Evolutionary conservation across 2,888 invertebrate species (phyloP).

Genomic region (Brachylomia viminalis): DNA sequence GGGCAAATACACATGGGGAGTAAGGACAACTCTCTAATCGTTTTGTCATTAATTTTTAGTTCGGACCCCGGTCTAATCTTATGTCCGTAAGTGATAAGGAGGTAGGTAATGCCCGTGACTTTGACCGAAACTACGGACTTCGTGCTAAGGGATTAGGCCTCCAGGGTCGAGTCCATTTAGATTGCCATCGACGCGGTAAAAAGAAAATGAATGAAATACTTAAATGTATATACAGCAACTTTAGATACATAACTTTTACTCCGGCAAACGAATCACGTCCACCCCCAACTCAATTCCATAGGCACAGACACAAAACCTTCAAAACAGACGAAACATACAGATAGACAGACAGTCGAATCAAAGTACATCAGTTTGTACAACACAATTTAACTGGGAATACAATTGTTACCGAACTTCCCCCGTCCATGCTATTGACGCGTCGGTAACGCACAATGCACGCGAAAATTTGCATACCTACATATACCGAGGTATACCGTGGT

Average conservation of each 20-base stretch:
- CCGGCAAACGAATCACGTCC: not conserved
- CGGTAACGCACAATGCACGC: constrained; percentile 75
- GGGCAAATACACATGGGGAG: too few relatives aligned
- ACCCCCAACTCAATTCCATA: constrained; percentile 5
- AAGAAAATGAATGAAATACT: too few relatives aligned
- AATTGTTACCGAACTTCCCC: constrained; percentile 77
- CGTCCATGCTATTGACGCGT: constrained; percentile 70
- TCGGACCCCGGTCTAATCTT: too few relatives aligned
- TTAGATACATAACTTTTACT: not conserved
- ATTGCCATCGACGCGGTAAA: too few relatives aligned
- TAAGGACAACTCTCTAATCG: too few relatives aligned
- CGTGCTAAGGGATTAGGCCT: too few relatives aligned
- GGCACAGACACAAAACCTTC: constrained; percentile 39
- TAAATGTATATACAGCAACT: not conserved
- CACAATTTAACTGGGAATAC: constrained; percentile 79
- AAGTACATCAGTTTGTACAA: constrained; percentile 67
- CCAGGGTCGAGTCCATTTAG: too few relatives aligned
- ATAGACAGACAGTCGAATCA: constrained; percentile 52
- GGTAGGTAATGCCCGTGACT: too few relatives aligned
- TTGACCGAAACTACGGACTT: too few relatives aligned
- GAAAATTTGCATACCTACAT: too few relatives aligned
- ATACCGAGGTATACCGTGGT: constrained; percentile 50
- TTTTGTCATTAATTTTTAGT: too few relatives aligned
- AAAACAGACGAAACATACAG: constrained; percentile 53
- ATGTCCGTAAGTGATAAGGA: too few relatives aligned